Evolutionary conservation across 2,888 invertebrate genomes (phyloP).

Genomic region (Trichogramma dendrolimi): DNA sequence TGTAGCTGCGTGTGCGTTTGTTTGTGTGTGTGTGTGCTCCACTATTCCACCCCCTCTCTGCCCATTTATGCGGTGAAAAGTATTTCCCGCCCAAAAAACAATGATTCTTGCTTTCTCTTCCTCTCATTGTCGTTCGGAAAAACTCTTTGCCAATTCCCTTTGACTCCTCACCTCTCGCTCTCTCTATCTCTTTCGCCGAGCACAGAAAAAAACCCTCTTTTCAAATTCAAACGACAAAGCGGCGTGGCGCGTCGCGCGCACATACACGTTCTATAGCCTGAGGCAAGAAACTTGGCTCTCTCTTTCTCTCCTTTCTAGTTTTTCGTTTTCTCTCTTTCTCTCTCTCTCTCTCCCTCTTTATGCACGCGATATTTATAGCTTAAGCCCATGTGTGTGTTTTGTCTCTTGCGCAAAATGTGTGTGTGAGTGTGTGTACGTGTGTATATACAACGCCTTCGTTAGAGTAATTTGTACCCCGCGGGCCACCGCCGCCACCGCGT

Average conservation of each 20-base stretch:
- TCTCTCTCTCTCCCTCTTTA: too few relatives aligned
- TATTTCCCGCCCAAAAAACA: constrained; percentile 1
- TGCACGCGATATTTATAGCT: background rate
- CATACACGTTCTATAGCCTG: too few relatives aligned
- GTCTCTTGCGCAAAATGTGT: background rate
- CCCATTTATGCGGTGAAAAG: constrained; percentile 7
- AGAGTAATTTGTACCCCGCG: constrained; percentile 18
- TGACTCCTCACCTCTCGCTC: constrained; percentile 8
- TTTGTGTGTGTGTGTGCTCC: too few relatives aligned
- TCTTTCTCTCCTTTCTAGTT: too few relatives aligned
- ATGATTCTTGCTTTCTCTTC: background rate
- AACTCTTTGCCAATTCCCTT: constrained; percentile 19
- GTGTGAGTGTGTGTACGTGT: background rate
- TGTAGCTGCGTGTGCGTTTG: too few relatives aligned
- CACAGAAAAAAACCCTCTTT: too few relatives aligned
- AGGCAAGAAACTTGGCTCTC: too few relatives aligned
- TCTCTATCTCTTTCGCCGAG: background rate
- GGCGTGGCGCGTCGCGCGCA: too few relatives aligned
- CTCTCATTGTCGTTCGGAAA: background rate
- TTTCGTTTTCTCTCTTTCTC: too few relatives aligned
- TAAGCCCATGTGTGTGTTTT: background rate
- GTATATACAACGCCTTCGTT: constrained; percentile 10
- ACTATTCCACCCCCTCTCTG: too few relatives aligned
- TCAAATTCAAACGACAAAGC: too few relatives aligned
- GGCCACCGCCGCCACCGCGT: background rate